Conservation (phyloP, 23 tunicate species). For the Diplosoma virens region DNA sequence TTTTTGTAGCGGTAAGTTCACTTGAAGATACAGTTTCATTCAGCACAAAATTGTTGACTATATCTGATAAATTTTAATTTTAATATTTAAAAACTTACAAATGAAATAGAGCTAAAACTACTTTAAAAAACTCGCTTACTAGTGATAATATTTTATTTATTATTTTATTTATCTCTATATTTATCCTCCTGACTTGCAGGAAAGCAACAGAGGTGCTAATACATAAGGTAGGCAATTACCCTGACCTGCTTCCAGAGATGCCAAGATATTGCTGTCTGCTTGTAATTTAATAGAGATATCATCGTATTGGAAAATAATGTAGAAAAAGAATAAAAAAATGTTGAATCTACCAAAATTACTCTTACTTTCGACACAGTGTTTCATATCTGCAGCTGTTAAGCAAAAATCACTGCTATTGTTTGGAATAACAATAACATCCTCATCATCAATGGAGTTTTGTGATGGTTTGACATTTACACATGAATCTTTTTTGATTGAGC, state of each 20-base stretch:
- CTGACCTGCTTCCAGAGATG: no score
- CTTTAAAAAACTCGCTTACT: not conserved
- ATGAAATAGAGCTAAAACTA: not conserved
- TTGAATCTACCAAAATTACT: not conserved
- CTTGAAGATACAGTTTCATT: constrained; percentile 4
- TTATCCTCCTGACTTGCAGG: no score
- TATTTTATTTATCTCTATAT: no score
- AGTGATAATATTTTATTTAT: not conserved
- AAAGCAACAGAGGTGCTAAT: no score
- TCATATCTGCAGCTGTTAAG: constrained; percentile 7
- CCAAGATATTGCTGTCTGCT: no score
- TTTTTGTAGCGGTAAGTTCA: constrained; percentile 21
- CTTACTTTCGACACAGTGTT: constrained; percentile 23
- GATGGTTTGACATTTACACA: no score
- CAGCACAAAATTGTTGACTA: constrained; percentile 25
- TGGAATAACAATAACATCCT: constrained; percentile 38
- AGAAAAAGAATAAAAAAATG: not conserved
- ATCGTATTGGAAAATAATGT: no score
- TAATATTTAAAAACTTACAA: not conserved
- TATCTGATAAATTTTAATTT: constrained; percentile 3
- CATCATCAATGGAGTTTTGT: no score
- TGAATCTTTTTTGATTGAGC: no score
- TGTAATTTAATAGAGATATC: no score
- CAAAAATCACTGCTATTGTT: not conserved
- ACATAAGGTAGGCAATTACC: no score